A percentile compares a stretch with the other conserved stretches of the same genome.
Evolutionary conservation across 2,888 invertebrate genomes (phyloP).

Genomic region (Lasioglossum vierecki): DNA sequence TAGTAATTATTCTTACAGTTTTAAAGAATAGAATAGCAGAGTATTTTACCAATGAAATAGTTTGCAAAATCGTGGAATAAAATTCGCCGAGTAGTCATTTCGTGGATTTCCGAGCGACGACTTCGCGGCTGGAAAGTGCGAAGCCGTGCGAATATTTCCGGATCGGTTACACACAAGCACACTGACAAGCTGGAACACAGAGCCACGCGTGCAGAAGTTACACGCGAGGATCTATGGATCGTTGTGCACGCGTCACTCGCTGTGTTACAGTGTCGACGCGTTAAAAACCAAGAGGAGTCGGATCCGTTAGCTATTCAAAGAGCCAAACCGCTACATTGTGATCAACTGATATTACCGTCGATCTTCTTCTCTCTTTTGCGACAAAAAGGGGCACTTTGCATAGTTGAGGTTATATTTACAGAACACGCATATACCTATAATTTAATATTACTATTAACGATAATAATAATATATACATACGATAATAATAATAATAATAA

Average conservation of each 20-base stretch:
- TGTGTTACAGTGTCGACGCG: not conserved
- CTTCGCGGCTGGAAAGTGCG: not conserved
- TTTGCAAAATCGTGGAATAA: not conserved
- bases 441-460: slow-evolving; percentile 68
- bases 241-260: slow-evolving; percentile 6
- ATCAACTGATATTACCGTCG: slow-evolving; percentile 80
- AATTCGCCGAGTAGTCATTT: not conserved
- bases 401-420: slow-evolving; percentile 74
- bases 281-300: slow-evolving; percentile 50
- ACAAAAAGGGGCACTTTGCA: slow-evolving; percentile 79
- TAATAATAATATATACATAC: slow-evolving; percentile 70
- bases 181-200: not conserved
- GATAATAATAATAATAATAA: slow-evolving; percentile 58
- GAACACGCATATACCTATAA: slow-evolving; percentile 77
- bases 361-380: slow-evolving; percentile 67
- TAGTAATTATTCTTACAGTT: too few species aligned
- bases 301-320: slow-evolving; percentile 81
- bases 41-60: too few species aligned
- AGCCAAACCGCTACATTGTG: slow-evolving; percentile 81
- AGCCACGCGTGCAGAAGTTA: not conserved
- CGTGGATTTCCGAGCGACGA: not conserved
- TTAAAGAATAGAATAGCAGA: too few species aligned
- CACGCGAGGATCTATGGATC: slow-evolving; percentile 15
- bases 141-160: not conserved
- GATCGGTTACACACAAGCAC: not conserved